Base-by-base conservation (phyloP, 1,140 invertebrate genomes). In the Aphaenogaster floridana region DNA sequence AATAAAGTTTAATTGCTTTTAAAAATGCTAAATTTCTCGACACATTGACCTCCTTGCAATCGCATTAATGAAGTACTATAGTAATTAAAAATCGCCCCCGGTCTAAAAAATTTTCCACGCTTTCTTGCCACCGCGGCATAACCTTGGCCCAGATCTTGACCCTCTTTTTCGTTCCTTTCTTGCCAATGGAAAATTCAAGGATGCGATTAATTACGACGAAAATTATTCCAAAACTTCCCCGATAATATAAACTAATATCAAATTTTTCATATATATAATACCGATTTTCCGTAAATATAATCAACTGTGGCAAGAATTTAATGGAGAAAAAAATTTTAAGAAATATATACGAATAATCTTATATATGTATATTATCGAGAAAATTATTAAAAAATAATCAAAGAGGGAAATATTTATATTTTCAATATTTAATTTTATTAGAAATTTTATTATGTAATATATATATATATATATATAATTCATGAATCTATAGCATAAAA, bases 91-190 rank as follows among this genome's bases (percentile, higher is more conserved):
- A 21, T 45, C 4, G 48, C 28, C 21, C 5, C n/a, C 15, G 42
- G 68, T 13, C 17, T 61, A 74, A 61, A 76, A 74, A 74, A 28
- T 61, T 74, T 74, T 1, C 42, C 17, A 72, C 42, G 36, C 61
- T 80, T 50, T 74, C 36, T 78, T 36, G 21, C 21, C 28, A 36
- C 15, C 57, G 61, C 57, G 63, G 63, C 45, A 79, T 88, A 91
- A 91, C 89, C 90, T 91, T 91, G 90, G 90, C 90, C 89, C 77
- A 89, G 90, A 91, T 91, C 84, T 91, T 91, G 90, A 91, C 90
- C 79, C 80, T 88, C 87, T 61, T 86, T 91, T 91, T 91, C 64
- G 66, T 91, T 78, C 63, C 11, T 8, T 59, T 21, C 39, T 39
- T 52, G 8, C 48, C 7, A 28, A 36, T n/a, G 0, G 6, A 39